A percentile compares a stretch with the other conserved stretches of the same genome.
These are phyloP conservation scores for Drosophila ambigua DNA, from an alignment of 1,140 invertebrate species.

Conservation along the genomic window DNA sequence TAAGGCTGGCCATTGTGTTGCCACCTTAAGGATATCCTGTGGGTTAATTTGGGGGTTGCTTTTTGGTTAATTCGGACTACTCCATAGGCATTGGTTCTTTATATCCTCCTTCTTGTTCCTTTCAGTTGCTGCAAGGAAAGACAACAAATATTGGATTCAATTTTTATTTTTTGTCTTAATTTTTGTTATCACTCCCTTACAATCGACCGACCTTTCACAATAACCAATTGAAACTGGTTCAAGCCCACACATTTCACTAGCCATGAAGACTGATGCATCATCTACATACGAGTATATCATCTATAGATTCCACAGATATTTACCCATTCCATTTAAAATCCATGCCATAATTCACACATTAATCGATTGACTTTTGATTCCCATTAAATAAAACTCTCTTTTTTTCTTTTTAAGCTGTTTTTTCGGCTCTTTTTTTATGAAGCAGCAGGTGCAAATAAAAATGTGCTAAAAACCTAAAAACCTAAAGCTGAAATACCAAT, in stretches of 20 bases:
- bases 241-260: conserved; percentile 37
- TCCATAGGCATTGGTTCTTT: no score
- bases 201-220: conserved; percentile 80
- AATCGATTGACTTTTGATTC: conserved; percentile 19
- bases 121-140: conserved; percentile 22
- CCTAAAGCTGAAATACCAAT: conserved; percentile 6
- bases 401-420: conserved; percentile 4
- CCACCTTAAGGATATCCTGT: background rate
- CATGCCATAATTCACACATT: conserved; percentile 30
- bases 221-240: conserved; percentile 82
- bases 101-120: background rate
- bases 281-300: background rate
- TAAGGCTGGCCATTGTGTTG: conserved; percentile 58
- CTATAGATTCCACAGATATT: no score
- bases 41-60: conserved; percentile 6
- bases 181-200: conserved; percentile 21
- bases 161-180: conserved; percentile 11
- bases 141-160: conserved; percentile 19
- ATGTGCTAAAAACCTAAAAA: conserved; percentile 79
- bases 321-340: background rate
- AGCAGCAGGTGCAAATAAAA: conserved; percentile 33
- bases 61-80: no score
- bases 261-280: conserved; percentile 48
- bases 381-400: conserved; percentile 8
- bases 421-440: background rate